Percentiles rank a stretch among this genome's conserved stretches.
phyloP scores from a whole-genome alignment of 2,888 invertebrate species.

The Ernsta delagoae region DNA sequence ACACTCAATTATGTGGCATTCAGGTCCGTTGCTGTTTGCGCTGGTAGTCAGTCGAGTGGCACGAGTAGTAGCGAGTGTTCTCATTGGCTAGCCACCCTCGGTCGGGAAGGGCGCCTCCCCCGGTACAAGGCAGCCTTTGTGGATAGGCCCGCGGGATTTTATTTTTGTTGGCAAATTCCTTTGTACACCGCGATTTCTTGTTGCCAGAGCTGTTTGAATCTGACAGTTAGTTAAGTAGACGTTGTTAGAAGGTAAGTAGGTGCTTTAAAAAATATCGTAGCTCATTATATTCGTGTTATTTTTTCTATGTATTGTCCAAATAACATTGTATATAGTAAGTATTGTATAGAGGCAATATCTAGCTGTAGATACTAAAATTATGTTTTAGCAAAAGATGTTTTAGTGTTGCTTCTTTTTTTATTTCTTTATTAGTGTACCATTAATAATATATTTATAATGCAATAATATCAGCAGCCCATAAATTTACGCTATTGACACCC shows the following conservation, averaged over 20 bases:
- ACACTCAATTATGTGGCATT: slow-evolving; percentile 74
- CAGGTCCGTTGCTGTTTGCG: slow-evolving; percentile 71
- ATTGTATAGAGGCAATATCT: too few species aligned
- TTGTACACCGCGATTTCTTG: slow-evolving; percentile 32
- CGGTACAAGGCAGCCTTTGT: slow-evolving; percentile 48
- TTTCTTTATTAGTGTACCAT: too few species aligned
- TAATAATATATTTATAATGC: too few species aligned
- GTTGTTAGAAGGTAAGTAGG: not conserved
- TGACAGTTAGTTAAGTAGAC: not conserved
- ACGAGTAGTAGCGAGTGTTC: slow-evolving; percentile 53
- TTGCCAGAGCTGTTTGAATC: slow-evolving; percentile 14
- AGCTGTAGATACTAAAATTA: too few species aligned
- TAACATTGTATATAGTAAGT: too few species aligned
- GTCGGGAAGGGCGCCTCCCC: slow-evolving; percentile 49
- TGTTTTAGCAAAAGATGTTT: too few species aligned
- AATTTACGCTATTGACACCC: too few species aligned
- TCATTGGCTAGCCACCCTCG: slow-evolving; percentile 66
- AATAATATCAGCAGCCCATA: too few species aligned
- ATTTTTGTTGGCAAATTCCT: slow-evolving; percentile 38
- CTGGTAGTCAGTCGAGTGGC: slow-evolving; percentile 57
- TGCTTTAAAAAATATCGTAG: too few species aligned
- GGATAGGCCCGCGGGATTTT: slow-evolving; percentile 44
- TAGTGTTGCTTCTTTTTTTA: too few species aligned
- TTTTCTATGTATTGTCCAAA: too few species aligned
- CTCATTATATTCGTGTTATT: too few species aligned